Conservation (phyloP, 35 echinoderm and acorn worm species). For the Acanthaster planci region DNA sequence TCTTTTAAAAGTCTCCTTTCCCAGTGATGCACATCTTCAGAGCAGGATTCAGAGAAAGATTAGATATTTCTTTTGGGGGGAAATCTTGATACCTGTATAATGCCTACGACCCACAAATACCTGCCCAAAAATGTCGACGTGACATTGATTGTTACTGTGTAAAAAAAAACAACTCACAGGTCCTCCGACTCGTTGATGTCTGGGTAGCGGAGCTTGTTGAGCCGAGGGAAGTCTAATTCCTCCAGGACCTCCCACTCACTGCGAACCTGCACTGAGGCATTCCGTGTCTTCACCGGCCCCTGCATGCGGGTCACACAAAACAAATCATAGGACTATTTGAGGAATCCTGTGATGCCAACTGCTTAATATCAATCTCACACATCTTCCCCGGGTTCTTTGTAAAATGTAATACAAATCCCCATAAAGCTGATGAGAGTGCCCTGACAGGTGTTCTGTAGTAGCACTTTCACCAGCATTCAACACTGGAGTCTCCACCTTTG, state of each 20-base stretch:
- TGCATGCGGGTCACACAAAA: slow-evolving; percentile 22
- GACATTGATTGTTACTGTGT: not conserved
- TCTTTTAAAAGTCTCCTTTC: too few relatives aligned
- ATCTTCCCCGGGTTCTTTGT: not conserved
- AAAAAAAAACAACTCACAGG: slow-evolving; percentile 92
- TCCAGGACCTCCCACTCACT: slow-evolving; percentile 88
- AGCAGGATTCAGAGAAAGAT: too few relatives aligned
- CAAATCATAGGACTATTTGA: not conserved
- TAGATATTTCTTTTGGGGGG: too few relatives aligned
- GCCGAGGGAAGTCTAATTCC: slow-evolving; percentile 89
- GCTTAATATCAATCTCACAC: not conserved
- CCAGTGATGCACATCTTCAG: too few relatives aligned
- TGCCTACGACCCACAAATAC: too few relatives aligned
- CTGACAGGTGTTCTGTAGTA: too few relatives aligned
- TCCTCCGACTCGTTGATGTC: slow-evolving; percentile 75
- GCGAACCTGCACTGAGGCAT: slow-evolving; percentile 88
- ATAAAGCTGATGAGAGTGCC: too few relatives aligned
- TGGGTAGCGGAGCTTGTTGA: slow-evolving; percentile 83
- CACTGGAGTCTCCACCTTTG: too few relatives aligned
- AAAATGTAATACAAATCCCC: too few relatives aligned
- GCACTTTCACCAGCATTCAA: too few relatives aligned
- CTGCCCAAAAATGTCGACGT: not conserved
- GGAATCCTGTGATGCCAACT: not conserved
- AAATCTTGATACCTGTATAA: too few relatives aligned
- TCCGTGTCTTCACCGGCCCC: slow-evolving; percentile 72